A percentile compares a stretch with the other conserved stretches of the same genome.
phyloP scores from a whole-genome alignment of 2,113 vertebrate genomes.

The Laterallus jamaicensis region DNA sequence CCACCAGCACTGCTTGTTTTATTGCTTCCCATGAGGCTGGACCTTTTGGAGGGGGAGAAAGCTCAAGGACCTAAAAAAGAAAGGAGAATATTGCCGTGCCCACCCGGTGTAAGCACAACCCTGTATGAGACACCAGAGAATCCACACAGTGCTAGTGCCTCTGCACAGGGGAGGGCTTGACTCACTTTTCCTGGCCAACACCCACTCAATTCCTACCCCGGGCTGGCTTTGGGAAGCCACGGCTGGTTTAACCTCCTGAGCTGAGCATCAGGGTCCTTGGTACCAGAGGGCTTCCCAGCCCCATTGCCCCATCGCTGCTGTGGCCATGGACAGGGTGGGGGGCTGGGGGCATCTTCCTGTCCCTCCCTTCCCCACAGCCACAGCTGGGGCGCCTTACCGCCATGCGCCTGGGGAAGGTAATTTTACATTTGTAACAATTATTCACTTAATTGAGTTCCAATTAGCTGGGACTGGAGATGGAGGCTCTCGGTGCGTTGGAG shows the following conservation, averaged over 20 bases:
- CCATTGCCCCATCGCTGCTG: fast-evolving
- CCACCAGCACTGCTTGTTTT: not conserved
- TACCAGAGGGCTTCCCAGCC: not conserved
- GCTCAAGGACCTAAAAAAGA: not conserved
- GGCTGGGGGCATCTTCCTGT: not conserved
- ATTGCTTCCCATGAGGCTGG: not conserved
- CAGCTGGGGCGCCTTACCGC: not conserved
- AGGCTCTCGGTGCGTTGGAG: not conserved
- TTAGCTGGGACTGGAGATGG: constrained; percentile 63
- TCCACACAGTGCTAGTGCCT: not conserved
- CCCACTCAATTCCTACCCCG: fast-evolving
- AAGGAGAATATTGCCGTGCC: not conserved
- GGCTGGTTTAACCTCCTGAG: no score
- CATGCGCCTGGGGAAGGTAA: constrained; percentile 22
- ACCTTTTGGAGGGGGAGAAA: not conserved
- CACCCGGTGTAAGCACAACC: not conserved
- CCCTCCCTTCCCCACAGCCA: not conserved
- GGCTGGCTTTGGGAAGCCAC: not conserved
- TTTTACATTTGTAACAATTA: constrained; percentile 79
- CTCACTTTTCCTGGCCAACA: not conserved
- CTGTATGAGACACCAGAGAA: not conserved
- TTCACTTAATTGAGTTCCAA: constrained; percentile 79
- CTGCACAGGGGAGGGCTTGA: not conserved
- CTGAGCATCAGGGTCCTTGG: fast-evolving
- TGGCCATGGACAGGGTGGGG: not conserved